phyloP scores from a whole-genome alignment of 2,797 vertebrate species.

The Botia kubotai region DNA sequence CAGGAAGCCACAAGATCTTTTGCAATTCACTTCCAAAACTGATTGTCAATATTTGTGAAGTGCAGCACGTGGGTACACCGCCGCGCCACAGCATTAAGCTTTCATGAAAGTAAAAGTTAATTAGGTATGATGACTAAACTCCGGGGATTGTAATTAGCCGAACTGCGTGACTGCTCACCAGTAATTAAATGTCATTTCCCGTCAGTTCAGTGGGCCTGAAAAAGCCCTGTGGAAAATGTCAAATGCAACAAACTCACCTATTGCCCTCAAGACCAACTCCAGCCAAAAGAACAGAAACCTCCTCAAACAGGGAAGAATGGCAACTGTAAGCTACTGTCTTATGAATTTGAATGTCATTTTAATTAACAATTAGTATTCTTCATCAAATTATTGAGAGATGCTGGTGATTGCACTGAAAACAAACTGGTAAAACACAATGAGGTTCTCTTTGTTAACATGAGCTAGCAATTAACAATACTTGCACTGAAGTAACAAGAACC shows the following conservation, averaged over 20 bases:
- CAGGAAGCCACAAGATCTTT: conserved; percentile 63
- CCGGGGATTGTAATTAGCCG: conserved; percentile 90
- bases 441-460: no score
- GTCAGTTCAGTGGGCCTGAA: conserved; percentile 85
- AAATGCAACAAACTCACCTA: conserved; percentile 74
- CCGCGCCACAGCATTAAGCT: conserved; percentile 84
- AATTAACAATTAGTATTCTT: conserved; percentile 1
- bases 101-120: conserved; percentile 93
- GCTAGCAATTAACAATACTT: no score
- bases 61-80: conserved; percentile 71
- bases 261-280: conserved; percentile 61
- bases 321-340: background rate
- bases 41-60: conserved; percentile 82
- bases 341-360: background rate
- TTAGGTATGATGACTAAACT: conserved; percentile 93
- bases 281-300: conserved; percentile 55
- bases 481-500: no score
- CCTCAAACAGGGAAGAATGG: background rate
- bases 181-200: conserved; percentile 93
- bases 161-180: conserved; percentile 89
- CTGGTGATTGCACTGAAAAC: no score
- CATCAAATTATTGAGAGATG: background rate
- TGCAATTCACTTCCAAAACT: conserved; percentile 78
- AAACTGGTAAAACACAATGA: no score
- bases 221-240: conserved; percentile 77